Conservation (phyloP, 2,113 vertebrate species). For the human region GRCh38 chr9:18627501-18628000, state of each 20-base stretch:
- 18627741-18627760: neutral
- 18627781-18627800: neutral
- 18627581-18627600: neutral
- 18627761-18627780: neutral
- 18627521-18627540: neutral
- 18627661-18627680: neutral
- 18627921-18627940: neutral
- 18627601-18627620: neutral
- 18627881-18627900: neutral
- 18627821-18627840: neutral
- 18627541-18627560: neutral
- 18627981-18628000: neutral
- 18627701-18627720: neutral
- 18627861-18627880: neutral
- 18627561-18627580: neutral
- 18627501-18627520: neutral
- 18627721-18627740: neutral
- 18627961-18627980: neutral
- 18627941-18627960: neutral
- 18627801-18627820: neutral
- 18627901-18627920: neutral
- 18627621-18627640: neutral
- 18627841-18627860: accelerated
- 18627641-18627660: neutral
- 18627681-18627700: neutral